Percentiles rank a stretch among this genome's conserved stretches.
These are phyloP conservation scores for Callithrix jacchus DNA, from an alignment of 2,113 vertebrate species.

Conservation along the genomic window DNA sequence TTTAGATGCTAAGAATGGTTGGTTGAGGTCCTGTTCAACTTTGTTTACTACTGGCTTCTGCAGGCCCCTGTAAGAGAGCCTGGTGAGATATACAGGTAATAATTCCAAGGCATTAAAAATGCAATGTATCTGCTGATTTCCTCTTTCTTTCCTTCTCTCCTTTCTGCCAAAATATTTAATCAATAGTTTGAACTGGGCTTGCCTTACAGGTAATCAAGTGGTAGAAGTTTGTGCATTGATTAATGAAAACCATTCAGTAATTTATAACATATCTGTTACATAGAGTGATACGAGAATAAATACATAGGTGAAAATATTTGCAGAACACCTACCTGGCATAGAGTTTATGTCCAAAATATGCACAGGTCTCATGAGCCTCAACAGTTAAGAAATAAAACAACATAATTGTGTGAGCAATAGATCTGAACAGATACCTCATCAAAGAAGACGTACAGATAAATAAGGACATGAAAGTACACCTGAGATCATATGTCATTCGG, in stretches of 20 bases:
- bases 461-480: neutral
- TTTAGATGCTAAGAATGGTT: neutral
- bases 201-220: neutral
- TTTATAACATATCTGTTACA: neutral
- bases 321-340: neutral
- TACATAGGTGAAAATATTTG: neutral
- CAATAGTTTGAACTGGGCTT: neutral
- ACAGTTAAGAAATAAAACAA: neutral
- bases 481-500: neutral
- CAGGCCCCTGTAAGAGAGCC: neutral
- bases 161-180: neutral
- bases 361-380: neutral
- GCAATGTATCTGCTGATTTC: neutral
- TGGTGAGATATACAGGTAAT: neutral
- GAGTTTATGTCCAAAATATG: neutral
- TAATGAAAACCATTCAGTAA: neutral
- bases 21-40: neutral
- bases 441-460: neutral
- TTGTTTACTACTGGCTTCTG: neutral
- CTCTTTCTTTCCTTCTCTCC: neutral
- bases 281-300: neutral
- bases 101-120: neutral
- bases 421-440: neutral
- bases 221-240: neutral
- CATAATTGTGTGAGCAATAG: neutral